phyloP scores from a whole-genome alignment of 2,888 invertebrate species.

The Chirona hameri region DNA sequence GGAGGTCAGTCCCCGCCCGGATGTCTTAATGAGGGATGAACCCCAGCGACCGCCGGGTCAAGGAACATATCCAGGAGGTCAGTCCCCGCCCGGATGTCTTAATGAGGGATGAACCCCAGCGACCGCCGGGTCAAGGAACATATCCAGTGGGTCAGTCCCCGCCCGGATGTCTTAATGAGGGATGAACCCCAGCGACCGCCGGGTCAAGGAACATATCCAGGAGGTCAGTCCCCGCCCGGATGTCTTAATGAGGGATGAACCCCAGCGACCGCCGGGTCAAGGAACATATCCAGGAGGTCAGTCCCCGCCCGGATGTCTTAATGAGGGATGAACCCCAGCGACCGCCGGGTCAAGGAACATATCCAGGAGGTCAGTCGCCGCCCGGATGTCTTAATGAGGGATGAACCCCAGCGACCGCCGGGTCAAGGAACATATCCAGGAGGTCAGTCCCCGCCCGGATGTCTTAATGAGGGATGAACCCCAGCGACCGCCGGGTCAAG shows the following conservation, averaged over 20 bases:
- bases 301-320: no score
- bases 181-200: conserved; percentile 87
- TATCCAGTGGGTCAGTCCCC: conserved; percentile 67
- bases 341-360: conserved; percentile 86
- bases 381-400: no score
- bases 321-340: conserved; percentile 92
- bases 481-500: conserved; percentile 90
- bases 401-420: conserved; percentile 91
- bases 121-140: conserved; percentile 90
- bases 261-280: conserved; percentile 94
- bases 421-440: conserved; percentile 87
- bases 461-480: no score
- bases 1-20: conserved; percentile 62
- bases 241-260: no score
- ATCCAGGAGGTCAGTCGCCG: conserved; percentile 68
- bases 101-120: conserved; percentile 89
- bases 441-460: conserved; percentile 59
- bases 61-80: conserved; percentile 84
- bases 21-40: no score
- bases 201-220: conserved; percentile 87
- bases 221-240: conserved; percentile 63
- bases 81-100: no score
- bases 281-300: conserved; percentile 79
- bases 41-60: conserved; percentile 90
- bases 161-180: no score